A percentile compares a stretch with the other conserved stretches of the same genome.
Evolutionary conservation across 2,888 invertebrate genomes (phyloP).

Genomic region (Metellina segmentata): DNA sequence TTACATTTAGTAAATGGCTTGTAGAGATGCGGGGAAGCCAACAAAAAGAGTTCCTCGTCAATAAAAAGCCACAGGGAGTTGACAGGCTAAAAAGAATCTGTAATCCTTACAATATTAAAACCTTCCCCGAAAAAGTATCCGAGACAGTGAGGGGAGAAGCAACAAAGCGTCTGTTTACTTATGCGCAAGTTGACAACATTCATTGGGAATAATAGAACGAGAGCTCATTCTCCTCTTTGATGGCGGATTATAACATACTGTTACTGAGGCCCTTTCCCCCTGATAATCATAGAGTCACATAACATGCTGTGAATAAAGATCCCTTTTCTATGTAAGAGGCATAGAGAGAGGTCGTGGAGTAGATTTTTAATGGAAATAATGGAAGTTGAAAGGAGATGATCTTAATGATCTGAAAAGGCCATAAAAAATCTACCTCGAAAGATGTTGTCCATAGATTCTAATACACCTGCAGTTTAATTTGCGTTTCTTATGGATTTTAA

Average conservation of each 20-base stretch:
- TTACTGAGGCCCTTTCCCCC: not conserved
- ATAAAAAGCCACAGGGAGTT: slow-evolving; percentile 4
- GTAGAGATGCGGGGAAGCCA: not conserved
- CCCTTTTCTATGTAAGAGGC: not conserved
- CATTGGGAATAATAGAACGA: not conserved
- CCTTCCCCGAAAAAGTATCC: not conserved
- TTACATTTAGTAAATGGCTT: not conserved
- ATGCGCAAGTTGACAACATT: not conserved
- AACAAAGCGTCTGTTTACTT: not conserved
- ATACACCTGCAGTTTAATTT: too few species aligned
- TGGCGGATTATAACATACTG: not conserved
- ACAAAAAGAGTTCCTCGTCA: not conserved
- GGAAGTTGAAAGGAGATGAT: not conserved
- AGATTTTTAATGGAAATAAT: not conserved
- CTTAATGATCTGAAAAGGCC: not conserved
- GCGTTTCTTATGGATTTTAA: too few species aligned
- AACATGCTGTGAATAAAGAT: slow-evolving; percentile 10
- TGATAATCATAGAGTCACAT: not conserved
- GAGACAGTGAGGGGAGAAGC: not conserved
- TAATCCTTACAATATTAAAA: not conserved
- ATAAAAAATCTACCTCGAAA: too few species aligned
- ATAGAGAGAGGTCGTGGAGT: not conserved
- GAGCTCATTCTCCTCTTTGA: not conserved
- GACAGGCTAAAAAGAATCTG: not conserved
- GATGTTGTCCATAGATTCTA: too few species aligned